Base-by-base conservation (phyloP, 2,797 vertebrate genomes). In the Epinephelus malabaricus region DNA sequence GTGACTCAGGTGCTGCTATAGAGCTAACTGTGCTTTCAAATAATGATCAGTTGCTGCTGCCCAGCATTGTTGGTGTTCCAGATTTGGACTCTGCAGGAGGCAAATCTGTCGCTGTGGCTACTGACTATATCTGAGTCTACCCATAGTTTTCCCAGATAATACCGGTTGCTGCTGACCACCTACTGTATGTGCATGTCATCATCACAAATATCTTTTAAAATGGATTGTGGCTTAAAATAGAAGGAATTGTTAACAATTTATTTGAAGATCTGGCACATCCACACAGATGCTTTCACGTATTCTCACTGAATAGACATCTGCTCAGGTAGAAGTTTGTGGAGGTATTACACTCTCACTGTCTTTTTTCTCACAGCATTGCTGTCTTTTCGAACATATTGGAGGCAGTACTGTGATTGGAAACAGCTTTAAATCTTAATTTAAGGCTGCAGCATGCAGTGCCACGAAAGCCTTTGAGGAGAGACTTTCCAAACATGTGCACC, bases 41-140 rank as follows among this genome's bases (percentile, higher is more conserved):
- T 4, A 19, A 49, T 62, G 49, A 61, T 78, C 51, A 62, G 43
- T 34, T 43, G 23, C 50, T 83, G 65, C 30, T 50, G 27, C 53
- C 18, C 30, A 25, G 21, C n/a, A 5, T 21, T 27, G 51, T 27
- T 55, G 58, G 23, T 73, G 54, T 62, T 78, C 78, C 58, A 67
- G 19, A 64, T 75, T 34, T 78, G 27, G n/a, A 30, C 34, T 23
- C 67, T 53, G 45, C 51, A 43, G 45, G 67, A 11, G 38, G 68
- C 21, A 64, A 77, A 77, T 73, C 47, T 77, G 47, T 38, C 6
- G 3, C 47, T 30, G 68, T 30, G 61, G 15, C 56, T 50, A 3
- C 54, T 61, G 51, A 9, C 55, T 51, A 6, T 55, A 21, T 54
- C 18, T 55, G 18, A 58, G n/a, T 27, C 27, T 5, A 17, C 23